Percentiles rank a stretch among this genome's conserved stretches.
Conservation (phyloP, 2,888 invertebrate species). For the Bruchidius siliquastri region DNA sequence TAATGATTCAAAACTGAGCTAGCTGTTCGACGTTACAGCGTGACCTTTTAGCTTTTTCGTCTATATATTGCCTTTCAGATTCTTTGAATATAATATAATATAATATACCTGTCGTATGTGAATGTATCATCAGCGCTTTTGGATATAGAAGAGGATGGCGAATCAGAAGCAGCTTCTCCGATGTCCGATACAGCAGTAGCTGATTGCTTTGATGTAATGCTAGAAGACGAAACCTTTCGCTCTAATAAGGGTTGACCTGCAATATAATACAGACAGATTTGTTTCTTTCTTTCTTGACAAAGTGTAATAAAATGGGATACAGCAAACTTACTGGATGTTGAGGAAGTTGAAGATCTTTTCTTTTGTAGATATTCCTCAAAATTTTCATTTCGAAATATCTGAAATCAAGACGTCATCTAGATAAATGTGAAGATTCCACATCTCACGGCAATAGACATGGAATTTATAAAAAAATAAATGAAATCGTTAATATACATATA, state of each 20-base stretch:
- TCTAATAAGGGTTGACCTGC: background rate
- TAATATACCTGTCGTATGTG: background rate
- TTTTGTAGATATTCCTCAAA: constrained; percentile 19
- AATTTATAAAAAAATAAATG: too few relatives aligned
- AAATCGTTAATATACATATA: too few relatives aligned
- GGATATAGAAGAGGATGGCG: constrained; percentile 6
- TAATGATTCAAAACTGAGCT: too few relatives aligned
- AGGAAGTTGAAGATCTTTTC: constrained; percentile 9
- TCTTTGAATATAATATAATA: too few relatives aligned
- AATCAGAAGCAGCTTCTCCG: background rate
- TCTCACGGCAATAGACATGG: too few relatives aligned
- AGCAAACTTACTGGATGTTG: constrained; percentile 7
- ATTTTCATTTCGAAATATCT: constrained; percentile 35
- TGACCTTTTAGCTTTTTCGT: too few relatives aligned
- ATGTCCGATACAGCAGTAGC: background rate
- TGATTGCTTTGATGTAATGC: background rate
- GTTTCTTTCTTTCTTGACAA: too few relatives aligned
- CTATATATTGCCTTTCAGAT: too few relatives aligned
- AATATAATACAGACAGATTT: background rate
- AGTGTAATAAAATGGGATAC: too few relatives aligned
- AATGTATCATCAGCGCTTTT: background rate
- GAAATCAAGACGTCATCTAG: constrained; percentile 9
- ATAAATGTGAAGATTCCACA: constrained; percentile 1
- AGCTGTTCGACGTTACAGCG: too few relatives aligned
- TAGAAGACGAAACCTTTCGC: background rate